These are phyloP conservation scores for Oreocharis arfaki DNA, from an alignment of 2,113 vertebrate species.

Conservation along the genomic window DNA sequence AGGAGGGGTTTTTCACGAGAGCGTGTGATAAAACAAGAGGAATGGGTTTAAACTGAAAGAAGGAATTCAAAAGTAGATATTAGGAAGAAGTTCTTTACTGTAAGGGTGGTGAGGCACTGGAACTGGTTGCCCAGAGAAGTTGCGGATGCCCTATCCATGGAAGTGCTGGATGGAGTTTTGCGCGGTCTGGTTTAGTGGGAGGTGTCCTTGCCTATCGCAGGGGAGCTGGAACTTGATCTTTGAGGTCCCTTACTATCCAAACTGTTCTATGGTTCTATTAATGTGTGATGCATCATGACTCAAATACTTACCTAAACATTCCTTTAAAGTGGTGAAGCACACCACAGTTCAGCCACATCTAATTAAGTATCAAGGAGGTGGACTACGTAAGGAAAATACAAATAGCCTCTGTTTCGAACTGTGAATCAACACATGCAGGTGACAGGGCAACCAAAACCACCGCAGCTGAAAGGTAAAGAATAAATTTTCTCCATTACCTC, in stretches of 20 bases:
- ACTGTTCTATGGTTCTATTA: background rate
- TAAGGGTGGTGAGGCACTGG: background rate
- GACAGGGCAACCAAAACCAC: background rate
- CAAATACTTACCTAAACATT: background rate
- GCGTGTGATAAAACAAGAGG: background rate
- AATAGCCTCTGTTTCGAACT: background rate
- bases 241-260: background rate
- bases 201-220: background rate
- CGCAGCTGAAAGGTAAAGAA: background rate
- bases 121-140: background rate
- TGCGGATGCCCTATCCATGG: background rate
- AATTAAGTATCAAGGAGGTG: background rate
- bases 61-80: background rate
- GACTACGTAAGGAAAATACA: background rate
- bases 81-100: background rate
- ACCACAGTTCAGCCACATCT: background rate
- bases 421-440: accelerated
- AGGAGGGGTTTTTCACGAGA: background rate
- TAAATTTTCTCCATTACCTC: accelerated
- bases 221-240: background rate
- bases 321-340: background rate
- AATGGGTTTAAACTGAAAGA: background rate
- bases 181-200: background rate
- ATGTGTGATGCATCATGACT: background rate
- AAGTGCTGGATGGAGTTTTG: background rate